A percentile compares a stretch with the other conserved stretches of the same genome.
These are phyloP conservation scores for Pandion haliaetus DNA, from an alignment of 2,113 vertebrate species.

Conservation along the genomic window DNA sequence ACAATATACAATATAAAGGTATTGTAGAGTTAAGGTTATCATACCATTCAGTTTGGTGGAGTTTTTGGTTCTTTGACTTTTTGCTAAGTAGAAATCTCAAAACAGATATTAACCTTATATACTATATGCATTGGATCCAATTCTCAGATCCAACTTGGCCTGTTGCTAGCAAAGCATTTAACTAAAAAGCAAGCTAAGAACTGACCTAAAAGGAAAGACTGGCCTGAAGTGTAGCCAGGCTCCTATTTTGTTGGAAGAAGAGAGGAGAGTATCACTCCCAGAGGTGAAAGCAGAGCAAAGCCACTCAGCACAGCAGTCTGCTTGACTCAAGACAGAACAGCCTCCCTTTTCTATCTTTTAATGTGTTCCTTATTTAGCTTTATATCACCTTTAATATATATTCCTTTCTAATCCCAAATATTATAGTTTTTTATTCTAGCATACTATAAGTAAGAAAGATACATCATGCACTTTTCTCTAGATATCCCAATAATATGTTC, in stretches of 20 bases:
- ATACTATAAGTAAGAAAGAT: not conserved
- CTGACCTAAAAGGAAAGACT: not conserved
- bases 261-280: not conserved
- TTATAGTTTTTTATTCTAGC: not conserved
- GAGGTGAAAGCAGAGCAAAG: not conserved
- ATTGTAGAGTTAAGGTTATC: not conserved
- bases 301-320: not conserved
- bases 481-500: not conserved
- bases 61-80: not conserved
- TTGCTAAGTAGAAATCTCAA: not conserved
- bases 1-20: not conserved
- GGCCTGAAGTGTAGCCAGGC: not conserved
- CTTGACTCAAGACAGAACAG: not conserved
- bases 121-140: not conserved
- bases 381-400: not conserved
- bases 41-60: not conserved
- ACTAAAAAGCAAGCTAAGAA: not conserved
- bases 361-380: not conserved
- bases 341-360: not conserved
- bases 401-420: not conserved
- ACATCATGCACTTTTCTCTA: not conserved
- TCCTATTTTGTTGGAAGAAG: not conserved
- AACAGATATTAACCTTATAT: not conserved
- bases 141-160: not conserved
- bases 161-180: not conserved